Evolutionary conservation across 35 echinoderm and acorn worm genomes (phyloP), one percentile per base, ranked within the genome.

Genomic region (Strongylocentrotus purpuratus): DNA sequence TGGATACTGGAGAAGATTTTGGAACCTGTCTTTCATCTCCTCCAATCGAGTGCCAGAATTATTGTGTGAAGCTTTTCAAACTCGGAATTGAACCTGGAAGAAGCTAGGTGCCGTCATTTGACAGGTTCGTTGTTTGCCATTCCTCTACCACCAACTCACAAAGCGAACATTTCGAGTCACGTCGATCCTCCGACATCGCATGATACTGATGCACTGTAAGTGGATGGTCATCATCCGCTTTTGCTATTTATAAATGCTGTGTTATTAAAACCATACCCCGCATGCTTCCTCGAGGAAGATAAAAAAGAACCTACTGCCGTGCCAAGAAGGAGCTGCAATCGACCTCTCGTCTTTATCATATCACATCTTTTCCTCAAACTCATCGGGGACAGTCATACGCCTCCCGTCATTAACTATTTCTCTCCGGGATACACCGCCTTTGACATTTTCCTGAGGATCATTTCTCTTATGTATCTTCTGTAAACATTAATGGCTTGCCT

Each of bases 21-120:
- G 65, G 65, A 78, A 78, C 65, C 65, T 78, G 65, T 78, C 65
- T 78, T 78, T 78, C 65, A 78, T 78, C 65, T 78, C 28, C 65
- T 7, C 22, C 65, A 78, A 28, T 78, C 65, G 20, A 78, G 65
- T 78, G 65, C 65, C 65, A 78, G 65, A 78, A 78, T 78, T n/a
- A n/a, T 78, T 78, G 65, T 78, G 65, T 78, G 65, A 78, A 78
- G 65, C 65, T 78, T 18, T 78, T 28, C 35, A n/a, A 78, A n/a
- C 25, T 78, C 65, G 65, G 65, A 78, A n/a, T n/a, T n/a, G 28
- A 78, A 78, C 22, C 20, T 2, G 28, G 17, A 22, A 7, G 65
- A 78, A 78, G 35, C 35, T 41, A 41, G 65, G 65, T 78, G 65
- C 65, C 65, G 28, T 78, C 65, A 7, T 28, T 78, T 8, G 7